Base-by-base conservation (phyloP, 92 coral and sea anemone species). In the Diadumene lineata region DNA sequence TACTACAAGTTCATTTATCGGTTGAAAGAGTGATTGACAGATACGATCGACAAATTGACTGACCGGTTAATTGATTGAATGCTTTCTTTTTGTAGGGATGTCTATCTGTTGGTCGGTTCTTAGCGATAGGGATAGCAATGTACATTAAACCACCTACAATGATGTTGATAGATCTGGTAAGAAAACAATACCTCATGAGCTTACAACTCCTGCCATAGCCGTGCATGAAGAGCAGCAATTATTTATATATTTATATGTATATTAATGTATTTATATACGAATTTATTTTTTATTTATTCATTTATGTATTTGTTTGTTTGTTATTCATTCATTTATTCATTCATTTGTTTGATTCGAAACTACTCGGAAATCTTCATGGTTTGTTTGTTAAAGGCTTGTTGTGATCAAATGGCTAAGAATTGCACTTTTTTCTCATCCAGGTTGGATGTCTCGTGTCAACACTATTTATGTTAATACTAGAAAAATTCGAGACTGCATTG, bases 121-220 rank as follows among this genome's bases (percentile, higher is more conserved):
- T 92, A 63, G 81, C 99, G 6, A 96, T 96, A 56, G 96, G 96
- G 26, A 65, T 89, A 32, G 97, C 99, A 8, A 66, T 89, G 64
- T 96, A 92, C 51, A 71, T 92, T n/a, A 90, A 89, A 66, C 97
- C 99, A 63, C 96, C 97, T 11, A 92, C 86, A 10, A 96, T 96
- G 99, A 81, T 96, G 70, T 71, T 85, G 76, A 92, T 96, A 32
- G 94, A 92, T 72, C 34, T 96, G 90, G 99, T 92, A 73, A 67
- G 53, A 34, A 29, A 13, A n/a, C n/a, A n/a, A n/a, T n/a, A n/a
- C n/a, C n/a, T n/a, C n/a, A n/a, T n/a, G n/a, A n/a, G n/a, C n/a
- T n/a, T n/a, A n/a, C n/a, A n/a, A n/a, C n/a, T n/a, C n/a, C n/a
- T n/a, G n/a, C n/a, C n/a, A n/a, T n/a, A n/a, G n/a, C n/a, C n/a